Conservation (phyloP, 2,797 vertebrate species). For the Gymnothorax reevesii region DNA sequence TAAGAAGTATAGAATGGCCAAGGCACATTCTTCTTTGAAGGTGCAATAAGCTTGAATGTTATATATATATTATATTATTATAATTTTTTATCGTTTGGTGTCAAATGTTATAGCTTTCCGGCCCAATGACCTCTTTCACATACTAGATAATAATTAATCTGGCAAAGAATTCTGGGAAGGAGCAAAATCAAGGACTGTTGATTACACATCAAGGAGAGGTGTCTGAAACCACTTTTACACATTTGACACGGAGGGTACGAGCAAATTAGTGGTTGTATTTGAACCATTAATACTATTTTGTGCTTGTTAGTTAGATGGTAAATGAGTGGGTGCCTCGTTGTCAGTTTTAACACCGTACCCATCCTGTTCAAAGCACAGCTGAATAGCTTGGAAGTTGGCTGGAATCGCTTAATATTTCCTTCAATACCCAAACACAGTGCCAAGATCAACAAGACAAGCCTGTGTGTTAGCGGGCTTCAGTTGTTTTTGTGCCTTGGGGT, state of each 20-base stretch:
- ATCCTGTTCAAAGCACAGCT: conserved; percentile 11
- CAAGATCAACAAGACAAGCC: conserved; percentile 13
- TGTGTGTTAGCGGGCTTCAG: conserved; percentile 2
- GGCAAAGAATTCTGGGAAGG: neutral
- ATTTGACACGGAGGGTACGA: neutral
- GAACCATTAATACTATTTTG: conserved; percentile 16
- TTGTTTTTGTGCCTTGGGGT: conserved; percentile 31
- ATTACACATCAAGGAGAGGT: conserved; percentile 17
- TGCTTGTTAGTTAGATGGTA: conserved; percentile 18
- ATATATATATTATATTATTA: too few relatives aligned
- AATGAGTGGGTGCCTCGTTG: neutral
- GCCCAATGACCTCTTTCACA: neutral
- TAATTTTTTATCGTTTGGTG: neutral
- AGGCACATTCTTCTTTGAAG: neutral
- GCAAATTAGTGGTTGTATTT: conserved; percentile 21
- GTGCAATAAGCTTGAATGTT: neutral
- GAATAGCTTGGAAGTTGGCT: neutral
- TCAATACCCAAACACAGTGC: neutral
- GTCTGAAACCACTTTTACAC: conserved; percentile 15
- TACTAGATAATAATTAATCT: neutral
- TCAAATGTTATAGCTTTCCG: neutral
- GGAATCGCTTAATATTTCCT: neutral
- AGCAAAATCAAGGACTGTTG: conserved; percentile 21
- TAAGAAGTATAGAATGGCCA: neutral
- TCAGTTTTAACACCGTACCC: neutral